phyloP scores from a whole-genome alignment of 2,797 vertebrate species.

The Morelia viridis region DNA sequence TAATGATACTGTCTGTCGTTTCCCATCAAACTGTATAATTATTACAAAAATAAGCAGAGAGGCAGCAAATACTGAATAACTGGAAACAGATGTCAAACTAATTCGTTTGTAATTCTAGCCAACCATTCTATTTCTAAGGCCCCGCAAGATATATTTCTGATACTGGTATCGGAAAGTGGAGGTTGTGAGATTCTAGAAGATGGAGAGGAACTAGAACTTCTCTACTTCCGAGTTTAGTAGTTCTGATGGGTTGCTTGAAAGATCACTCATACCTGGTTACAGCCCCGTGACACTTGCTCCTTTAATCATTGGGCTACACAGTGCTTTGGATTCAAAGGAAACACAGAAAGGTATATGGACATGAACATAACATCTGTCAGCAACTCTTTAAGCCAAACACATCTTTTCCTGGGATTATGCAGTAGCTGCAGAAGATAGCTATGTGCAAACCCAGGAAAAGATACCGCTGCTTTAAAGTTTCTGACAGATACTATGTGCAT shows the following conservation, averaged over 20 bases:
- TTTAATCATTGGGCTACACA: not conserved
- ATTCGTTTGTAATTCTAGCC: not conserved
- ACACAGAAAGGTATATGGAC: not conserved
- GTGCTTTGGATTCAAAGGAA: not conserved
- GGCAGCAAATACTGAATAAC: conserved; percentile 30
- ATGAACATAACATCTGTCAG: not conserved
- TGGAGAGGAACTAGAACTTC: conserved; percentile 38
- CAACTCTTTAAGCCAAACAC: not conserved
- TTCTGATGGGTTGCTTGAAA: conserved; percentile 35
- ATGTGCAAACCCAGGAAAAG: not conserved
- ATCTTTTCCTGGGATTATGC: not conserved
- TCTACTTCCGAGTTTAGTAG: not conserved
- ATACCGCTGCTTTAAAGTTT: not conserved
- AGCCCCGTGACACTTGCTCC: not conserved
- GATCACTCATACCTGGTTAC: not conserved
- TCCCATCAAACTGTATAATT: conserved; percentile 34
- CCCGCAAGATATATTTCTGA: conserved; percentile 35
- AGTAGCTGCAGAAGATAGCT: not conserved
- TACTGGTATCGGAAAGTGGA: not conserved
- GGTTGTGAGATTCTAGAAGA: conserved; percentile 4
- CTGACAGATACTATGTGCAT: not conserved
- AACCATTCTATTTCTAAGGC: conserved; percentile 30
- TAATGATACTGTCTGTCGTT: not conserved
- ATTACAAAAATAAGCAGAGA: conserved; percentile 23
- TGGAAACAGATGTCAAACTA: conserved; percentile 44